phyloP scores from a whole-genome alignment of 1,140 invertebrate genomes.

The Bathynomus jamesi region DNA sequence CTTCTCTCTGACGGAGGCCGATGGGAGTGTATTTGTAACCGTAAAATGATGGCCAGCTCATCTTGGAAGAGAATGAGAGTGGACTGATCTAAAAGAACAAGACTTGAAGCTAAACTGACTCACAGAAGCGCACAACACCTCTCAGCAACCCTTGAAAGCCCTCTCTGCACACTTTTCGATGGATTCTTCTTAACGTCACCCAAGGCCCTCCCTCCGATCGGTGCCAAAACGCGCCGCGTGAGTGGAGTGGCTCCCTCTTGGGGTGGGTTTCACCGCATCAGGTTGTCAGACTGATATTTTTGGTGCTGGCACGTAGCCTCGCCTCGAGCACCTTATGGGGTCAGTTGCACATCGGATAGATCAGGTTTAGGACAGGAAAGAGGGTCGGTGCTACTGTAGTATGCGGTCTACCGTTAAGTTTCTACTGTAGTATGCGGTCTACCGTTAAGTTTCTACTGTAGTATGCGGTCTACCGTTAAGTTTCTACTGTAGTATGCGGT shows the following conservation, averaged over 20 bases:
- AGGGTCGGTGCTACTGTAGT: too few relatives aligned
- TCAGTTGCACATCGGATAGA: not conserved
- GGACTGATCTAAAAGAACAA: not conserved
- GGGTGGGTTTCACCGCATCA: too few relatives aligned
- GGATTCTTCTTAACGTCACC: not conserved
- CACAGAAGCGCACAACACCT: not conserved
- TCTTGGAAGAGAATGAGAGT: conserved; percentile 11
- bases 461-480: too few relatives aligned
- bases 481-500: too few relatives aligned
- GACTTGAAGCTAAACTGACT: not conserved
- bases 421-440: too few relatives aligned
- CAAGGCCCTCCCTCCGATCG: not conserved
- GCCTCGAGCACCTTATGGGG: not conserved
- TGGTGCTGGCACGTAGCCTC: not conserved
- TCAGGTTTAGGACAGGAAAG: not conserved
- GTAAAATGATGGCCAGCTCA: conserved; percentile 35
- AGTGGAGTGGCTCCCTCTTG: not conserved
- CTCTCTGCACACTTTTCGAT: not conserved
- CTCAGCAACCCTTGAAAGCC: not conserved
- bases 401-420: too few relatives aligned
- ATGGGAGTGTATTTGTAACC: conserved; percentile 38
- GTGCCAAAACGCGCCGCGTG: not conserved
- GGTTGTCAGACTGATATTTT: not conserved
- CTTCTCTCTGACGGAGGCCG: conserved; percentile 36
- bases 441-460: too few relatives aligned